Evolutionary conservation across 1,140 invertebrate species (phyloP), one percentile per base, ranked within the genome.

Genomic region (Rhopalosiphum padi): DNA sequence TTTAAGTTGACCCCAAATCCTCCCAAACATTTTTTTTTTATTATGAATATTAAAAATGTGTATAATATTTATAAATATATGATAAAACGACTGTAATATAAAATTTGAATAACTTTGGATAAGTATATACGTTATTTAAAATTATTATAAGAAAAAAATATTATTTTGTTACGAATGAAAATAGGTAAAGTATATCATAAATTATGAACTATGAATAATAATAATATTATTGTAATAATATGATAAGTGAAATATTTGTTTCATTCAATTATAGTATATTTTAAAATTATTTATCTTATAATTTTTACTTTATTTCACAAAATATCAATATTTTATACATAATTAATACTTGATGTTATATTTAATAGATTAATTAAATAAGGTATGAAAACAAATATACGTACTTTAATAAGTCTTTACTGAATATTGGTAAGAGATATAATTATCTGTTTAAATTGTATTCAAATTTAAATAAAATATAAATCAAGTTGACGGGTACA

Each of bases 141-240:
- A 77, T n/a, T 2, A 77, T n/a, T n/a, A n/a, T 3, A 21, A 35
- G 60, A n/a, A 4, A 15, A n/a, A 77, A 35, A 77, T n/a, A 77
- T n/a, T 1, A 6, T n/a, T 60, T 77, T 77, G 4, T 77, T 77
- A n/a, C 60, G n/a, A 77, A 77, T 77, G 5, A 5, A 77, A 35
- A n/a, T 51, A 51, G 21, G 60, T 68, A n/a, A 46, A 60, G 60
- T 68, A n/a, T n/a, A 68, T 3, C n/a, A 15, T 3, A 68, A 3
- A 68, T 68, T 0, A 68, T 68, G 3, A n/a, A 68, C 4, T 15
- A 15, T 15, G 15, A n/a, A n/a, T 0, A n/a, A 77, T n/a, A 35
- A 18, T n/a, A n/a, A 6, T n/a, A n/a, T 35, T 1, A 6, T n/a
- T 5, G 15, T n/a, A 6, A 0, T 1, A 30, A 5, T 6, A 77